Evolutionary conservation across 2,888 invertebrate genomes (phyloP).

Genomic region (Rhimphoctona megacephalus): DNA sequence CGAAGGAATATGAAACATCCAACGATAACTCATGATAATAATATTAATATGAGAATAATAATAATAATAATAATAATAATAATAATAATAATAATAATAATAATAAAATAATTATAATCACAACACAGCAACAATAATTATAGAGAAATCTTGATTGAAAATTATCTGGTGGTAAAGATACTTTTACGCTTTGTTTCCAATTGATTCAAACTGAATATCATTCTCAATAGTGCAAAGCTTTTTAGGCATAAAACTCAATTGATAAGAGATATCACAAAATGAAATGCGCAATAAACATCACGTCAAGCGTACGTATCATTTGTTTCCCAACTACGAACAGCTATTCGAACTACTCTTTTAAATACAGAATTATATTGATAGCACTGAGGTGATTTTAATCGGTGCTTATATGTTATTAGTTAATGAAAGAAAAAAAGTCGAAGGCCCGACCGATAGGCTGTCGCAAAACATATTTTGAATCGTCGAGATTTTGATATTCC

Average conservation of each 20-base stretch:
- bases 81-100: slow-evolving; percentile 10
- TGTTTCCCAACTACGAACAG: background rate
- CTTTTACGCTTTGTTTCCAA: slow-evolving; percentile 39
- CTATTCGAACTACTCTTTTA: background rate
- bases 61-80: slow-evolving; percentile 27
- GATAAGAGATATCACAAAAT: background rate
- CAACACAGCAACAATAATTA: slow-evolving; percentile 22
- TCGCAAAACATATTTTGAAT: background rate
- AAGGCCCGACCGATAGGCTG: slow-evolving; percentile 5
- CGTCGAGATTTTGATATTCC: background rate
- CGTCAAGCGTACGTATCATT: slow-evolving; percentile 4
- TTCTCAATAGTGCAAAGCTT: slow-evolving; percentile 34
- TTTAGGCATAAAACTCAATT: slow-evolving; percentile 13
- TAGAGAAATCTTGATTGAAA: slow-evolving; percentile 25
- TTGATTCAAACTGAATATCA: slow-evolving; percentile 34
- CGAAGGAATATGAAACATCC: slow-evolving; percentile 63
- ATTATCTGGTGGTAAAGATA: slow-evolving; percentile 17
- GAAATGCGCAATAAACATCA: slow-evolving; percentile 5
- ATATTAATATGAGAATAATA: slow-evolving; percentile 57
- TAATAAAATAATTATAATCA: slow-evolving; percentile 50
- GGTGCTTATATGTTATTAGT: background rate
- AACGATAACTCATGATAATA: slow-evolving; percentile 67
- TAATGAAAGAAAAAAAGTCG: background rate
- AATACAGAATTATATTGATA: background rate
- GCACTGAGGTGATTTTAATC: background rate